Evolutionary conservation across 2,888 invertebrate species (phyloP), one percentile per base, ranked within the genome.

Genomic region (Neoascia interrupta): DNA sequence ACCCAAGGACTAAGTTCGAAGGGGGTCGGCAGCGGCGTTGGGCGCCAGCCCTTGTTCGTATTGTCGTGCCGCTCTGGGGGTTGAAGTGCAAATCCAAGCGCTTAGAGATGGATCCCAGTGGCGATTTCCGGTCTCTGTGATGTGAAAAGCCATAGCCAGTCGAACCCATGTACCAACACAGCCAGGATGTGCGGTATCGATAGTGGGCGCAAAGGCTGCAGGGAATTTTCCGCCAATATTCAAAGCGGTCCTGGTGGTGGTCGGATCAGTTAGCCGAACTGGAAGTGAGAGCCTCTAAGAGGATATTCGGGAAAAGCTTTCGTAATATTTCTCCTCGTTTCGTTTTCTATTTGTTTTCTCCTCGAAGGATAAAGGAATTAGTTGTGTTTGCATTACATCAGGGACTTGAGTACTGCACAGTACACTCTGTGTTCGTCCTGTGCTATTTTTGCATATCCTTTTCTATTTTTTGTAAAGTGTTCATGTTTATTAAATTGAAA

Each of bases 401-500:
- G 66, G 49, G 66, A 49, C 51, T 37, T 49, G 45, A 36, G 34
- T 28, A 37, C 10, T 5, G 34, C n/a, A 19, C 8, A 6, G 15
- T 43, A 8, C 21, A 11, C 34, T 19, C 26, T 18, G 21, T 21
- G 28, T 36, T 43, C 26, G 60, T 61, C 43, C 39, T 43, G 34
- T 34, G 8, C 10, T 23, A 6, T 16, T 37, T 13, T 31, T 31
- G 26, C 19, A 23, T 47, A 8, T 0, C 26, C 8, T 11, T 15
- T n/a, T n/a, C n/a, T n/a, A 1, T 54, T 36, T 16, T 34, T 60
- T 49, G 47, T 63, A 43, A 66, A 72, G 72, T 73, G 73, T 61
- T 79, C 49, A 53, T 73, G 66, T 73, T 79, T 79, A 73, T 79
- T 68, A 79, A 79, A 79, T 79, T 72, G 76, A 64, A 74, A 64